Evolutionary conservation across 2,797 vertebrate species (phyloP).

Genomic region (Oryzias sinensis): DNA sequence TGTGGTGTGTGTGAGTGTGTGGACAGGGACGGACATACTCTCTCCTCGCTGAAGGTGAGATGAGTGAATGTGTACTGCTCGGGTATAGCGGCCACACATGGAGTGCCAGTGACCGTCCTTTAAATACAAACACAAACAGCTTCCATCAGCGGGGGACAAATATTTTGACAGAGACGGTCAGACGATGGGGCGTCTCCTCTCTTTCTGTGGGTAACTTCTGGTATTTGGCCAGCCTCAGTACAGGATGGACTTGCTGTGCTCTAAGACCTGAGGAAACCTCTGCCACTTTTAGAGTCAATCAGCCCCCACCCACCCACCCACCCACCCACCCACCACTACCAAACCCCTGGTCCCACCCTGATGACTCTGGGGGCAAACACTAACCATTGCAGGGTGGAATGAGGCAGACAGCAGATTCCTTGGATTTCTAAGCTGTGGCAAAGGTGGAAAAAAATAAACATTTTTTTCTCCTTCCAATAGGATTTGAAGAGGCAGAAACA

Average conservation of each 20-base stretch:
- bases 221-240: conserved; percentile 35
- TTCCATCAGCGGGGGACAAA: conserved; percentile 58
- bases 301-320: conserved; percentile 10
- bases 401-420: conserved; percentile 64
- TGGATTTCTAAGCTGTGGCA: conserved; percentile 70
- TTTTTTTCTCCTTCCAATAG: conserved; percentile 66
- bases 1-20: conserved; percentile 40
- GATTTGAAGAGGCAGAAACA: conserved; percentile 69
- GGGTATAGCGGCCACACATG: conserved; percentile 72
- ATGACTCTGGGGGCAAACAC: conserved; percentile 47
- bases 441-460: conserved; percentile 65
- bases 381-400: conserved; percentile 59
- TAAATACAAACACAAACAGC: conserved; percentile 24
- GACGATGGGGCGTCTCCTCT: conserved; percentile 67
- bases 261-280: conserved; percentile 70
- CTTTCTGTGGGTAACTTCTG: conserved; percentile 46
- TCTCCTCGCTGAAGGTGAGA: conserved; percentile 65
- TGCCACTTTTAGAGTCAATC: conserved; percentile 70
- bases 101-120: conserved; percentile 54
- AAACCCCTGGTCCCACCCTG: conserved; percentile 19
- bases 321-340: conserved; percentile 6
- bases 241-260: conserved; percentile 56
- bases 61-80: conserved; percentile 61
- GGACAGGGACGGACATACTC: conserved; percentile 64
- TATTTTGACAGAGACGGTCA: conserved; percentile 75